Conservation (phyloP, 2,888 invertebrate species). For the Colostygia pectinataria region DNA sequence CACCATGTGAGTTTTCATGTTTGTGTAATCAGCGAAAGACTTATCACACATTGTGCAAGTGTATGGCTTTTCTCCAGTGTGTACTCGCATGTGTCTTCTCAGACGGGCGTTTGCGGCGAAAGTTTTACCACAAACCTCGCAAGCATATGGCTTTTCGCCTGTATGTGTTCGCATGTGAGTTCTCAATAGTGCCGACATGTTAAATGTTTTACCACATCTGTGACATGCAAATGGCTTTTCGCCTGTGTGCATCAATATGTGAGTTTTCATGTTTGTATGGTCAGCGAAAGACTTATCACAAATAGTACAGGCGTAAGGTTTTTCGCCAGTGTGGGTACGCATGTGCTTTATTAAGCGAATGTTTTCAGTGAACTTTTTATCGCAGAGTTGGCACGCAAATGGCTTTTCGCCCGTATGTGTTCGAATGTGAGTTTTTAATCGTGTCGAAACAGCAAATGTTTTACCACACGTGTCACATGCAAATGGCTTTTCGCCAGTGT, state of each 20-base stretch:
- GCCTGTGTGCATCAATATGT: conserved; percentile 18
- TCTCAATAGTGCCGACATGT: conserved; percentile 17
- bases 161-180: conserved; percentile 22
- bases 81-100: conserved; percentile 18
- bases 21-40: conserved; percentile 20
- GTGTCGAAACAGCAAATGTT: conserved; percentile 18
- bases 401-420: conserved; percentile 22
- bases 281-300: conserved; percentile 23
- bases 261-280: conserved; percentile 18
- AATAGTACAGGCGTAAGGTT: conserved; percentile 19
- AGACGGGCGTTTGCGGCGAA: conserved; percentile 21
- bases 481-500: conserved; percentile 17
- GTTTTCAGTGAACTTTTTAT: conserved; percentile 20
- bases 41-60: conserved; percentile 17
- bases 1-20: conserved; percentile 19
- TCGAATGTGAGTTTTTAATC: conserved; percentile 15
- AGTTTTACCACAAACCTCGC: conserved; percentile 22
- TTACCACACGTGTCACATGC: conserved; percentile 21
- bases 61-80: conserved; percentile 23
- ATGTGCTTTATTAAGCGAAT: conserved; percentile 19
- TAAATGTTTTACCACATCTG: conserved; percentile 19
- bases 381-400: conserved; percentile 23
- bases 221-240: conserved; percentile 24
- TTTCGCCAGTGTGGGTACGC: conserved; percentile 15
- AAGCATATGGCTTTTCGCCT: conserved; percentile 19